A percentile compares a stretch with the other conserved stretches of the same genome.
Evolutionary conservation across 2,113 vertebrate species (phyloP).

Genomic region (Scopus umbretta): DNA sequence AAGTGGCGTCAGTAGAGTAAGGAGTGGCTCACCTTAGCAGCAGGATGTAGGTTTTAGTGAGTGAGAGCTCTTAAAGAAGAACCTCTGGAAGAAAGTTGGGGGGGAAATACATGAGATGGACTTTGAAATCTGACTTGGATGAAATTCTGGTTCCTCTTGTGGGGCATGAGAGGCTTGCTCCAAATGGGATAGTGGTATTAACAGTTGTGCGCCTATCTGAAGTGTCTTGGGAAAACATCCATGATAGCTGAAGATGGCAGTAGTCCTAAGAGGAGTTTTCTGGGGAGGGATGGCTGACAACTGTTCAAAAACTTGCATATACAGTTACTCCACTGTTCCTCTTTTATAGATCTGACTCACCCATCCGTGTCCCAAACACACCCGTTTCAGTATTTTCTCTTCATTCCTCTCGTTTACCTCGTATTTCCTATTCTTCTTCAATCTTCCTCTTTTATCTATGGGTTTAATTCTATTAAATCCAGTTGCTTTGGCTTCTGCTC

Average conservation of each 20-base stretch:
- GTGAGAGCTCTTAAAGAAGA: background rate
- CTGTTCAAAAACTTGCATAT: background rate
- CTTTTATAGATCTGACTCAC: background rate
- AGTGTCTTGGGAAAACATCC: background rate
- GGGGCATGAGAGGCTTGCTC: background rate
- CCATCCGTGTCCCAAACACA: background rate
- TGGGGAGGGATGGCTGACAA: background rate
- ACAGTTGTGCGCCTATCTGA: accelerated
- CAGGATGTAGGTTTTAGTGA: background rate
- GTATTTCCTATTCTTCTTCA: background rate
- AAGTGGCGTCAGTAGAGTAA: background rate
- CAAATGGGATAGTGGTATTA: background rate
- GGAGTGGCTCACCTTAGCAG: slow-evolving; percentile 3
- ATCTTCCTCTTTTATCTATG: background rate
- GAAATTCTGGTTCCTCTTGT: background rate
- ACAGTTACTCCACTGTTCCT: background rate
- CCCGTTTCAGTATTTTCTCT: background rate
- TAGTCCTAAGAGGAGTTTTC: background rate
- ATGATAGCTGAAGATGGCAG: background rate
- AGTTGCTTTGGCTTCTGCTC: background rate
- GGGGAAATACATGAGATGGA: background rate
- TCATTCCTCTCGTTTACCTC: background rate
- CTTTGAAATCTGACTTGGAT: background rate
- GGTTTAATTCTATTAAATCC: background rate
- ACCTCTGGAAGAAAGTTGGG: background rate